Evolutionary conservation across 2,888 invertebrate species (phyloP).

Genomic region (Spilarctia lutea): DNA sequence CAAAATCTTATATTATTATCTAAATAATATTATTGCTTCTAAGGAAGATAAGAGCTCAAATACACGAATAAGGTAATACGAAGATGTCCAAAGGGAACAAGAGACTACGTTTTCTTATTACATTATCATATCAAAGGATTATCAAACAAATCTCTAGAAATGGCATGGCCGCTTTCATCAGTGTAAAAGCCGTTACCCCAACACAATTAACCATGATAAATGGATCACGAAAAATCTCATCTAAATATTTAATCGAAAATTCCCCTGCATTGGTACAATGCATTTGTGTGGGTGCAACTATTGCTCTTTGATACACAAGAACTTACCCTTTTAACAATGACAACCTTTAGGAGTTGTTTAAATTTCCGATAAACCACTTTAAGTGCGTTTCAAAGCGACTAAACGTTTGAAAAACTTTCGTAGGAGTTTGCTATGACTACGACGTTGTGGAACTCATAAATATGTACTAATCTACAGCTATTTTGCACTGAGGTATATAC

Average conservation of each 20-base stretch:
- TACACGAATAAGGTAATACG: slow-evolving; percentile 35
- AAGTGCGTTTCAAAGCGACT: slow-evolving; percentile 16
- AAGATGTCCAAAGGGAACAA: slow-evolving; percentile 43
- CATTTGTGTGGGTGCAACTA: slow-evolving; percentile 29
- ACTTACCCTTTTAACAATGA: slow-evolving; percentile 21
- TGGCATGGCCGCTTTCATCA: slow-evolving; percentile 67
- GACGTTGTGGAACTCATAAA: background rate
- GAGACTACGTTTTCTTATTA: slow-evolving; percentile 65
- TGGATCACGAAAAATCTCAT: slow-evolving; percentile 85
- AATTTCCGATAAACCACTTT: slow-evolving; percentile 22
- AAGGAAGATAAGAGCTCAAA: slow-evolving; percentile 35
- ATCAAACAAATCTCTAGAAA: slow-evolving; percentile 68
- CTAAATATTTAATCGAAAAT: slow-evolving; percentile 86
- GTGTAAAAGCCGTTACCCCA: slow-evolving; percentile 71
- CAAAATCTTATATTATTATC: no score
- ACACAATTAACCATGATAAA: slow-evolving; percentile 84
- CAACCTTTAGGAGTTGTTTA: slow-evolving; percentile 35
- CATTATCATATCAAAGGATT: slow-evolving; percentile 84
- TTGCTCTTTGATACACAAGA: slow-evolving; percentile 40
- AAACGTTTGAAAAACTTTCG: background rate
- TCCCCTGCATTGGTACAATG: slow-evolving; percentile 72
- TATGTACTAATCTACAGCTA: background rate
- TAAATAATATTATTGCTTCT: slow-evolving; percentile 21
- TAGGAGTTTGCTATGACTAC: background rate
- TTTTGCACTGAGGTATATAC: background rate